Conservation (phyloP, 1,140 invertebrate species). For the Formica exsecta region DNA sequence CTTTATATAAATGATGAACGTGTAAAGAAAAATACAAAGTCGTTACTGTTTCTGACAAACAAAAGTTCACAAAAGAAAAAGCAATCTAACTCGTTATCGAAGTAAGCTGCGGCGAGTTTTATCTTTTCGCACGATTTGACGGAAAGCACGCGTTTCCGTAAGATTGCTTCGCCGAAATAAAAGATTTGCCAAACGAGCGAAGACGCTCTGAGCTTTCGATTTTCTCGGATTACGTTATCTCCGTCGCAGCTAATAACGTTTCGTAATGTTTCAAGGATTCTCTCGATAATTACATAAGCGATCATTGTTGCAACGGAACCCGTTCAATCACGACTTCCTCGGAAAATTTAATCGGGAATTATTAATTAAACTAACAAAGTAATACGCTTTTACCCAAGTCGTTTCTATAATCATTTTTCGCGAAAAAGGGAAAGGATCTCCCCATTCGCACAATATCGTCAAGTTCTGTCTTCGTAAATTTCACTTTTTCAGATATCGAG, state of each 20-base stretch:
- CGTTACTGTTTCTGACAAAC: slow-evolving; percentile 56
- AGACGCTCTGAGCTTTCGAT: not conserved
- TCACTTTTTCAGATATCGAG: too few relatives aligned
- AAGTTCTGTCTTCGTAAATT: not conserved
- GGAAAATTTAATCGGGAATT: not conserved
- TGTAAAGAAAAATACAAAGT: slow-evolving; percentile 43
- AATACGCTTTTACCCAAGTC: not conserved
- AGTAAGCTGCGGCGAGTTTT: slow-evolving; percentile 71
- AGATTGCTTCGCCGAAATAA: slow-evolving; percentile 69
- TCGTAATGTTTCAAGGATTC: slow-evolving; percentile 11
- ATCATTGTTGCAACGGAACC: not conserved
- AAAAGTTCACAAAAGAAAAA: slow-evolving; percentile 26
- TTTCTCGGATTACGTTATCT: slow-evolving; percentile 1
- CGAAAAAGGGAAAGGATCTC: not conserved
- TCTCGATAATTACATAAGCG: not conserved
- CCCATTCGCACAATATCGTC: not conserved
- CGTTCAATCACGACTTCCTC: not conserved
- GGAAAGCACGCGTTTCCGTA: slow-evolving; percentile 61
- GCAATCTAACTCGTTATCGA: slow-evolving; percentile 68
- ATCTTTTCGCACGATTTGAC: slow-evolving; percentile 81
- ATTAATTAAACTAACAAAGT: not conserved
- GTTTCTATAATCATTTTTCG: not conserved
- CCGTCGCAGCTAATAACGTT: not conserved
- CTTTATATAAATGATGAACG: not conserved
- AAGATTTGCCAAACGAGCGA: slow-evolving; percentile 42